phyloP scores from a whole-genome alignment of 1,140 invertebrate species.

The Phymorhynchus buccinoides region DNA sequence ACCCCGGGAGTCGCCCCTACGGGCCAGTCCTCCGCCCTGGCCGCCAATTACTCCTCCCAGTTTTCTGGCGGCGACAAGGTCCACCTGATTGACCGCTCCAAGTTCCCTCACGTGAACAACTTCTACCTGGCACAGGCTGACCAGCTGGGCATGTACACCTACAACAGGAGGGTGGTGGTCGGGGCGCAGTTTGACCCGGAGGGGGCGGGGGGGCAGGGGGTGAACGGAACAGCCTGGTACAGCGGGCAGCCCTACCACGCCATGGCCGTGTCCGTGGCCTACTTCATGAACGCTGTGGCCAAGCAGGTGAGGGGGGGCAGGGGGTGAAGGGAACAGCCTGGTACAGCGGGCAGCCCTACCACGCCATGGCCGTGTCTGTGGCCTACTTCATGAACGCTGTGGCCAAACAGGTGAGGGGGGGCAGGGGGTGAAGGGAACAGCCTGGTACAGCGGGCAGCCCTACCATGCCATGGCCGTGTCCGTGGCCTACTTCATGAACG shows the following conservation, averaged over 20 bases:
- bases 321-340: not conserved
- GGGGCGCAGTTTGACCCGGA: conserved; percentile 52
- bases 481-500: no score
- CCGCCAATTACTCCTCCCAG: conserved; percentile 3
- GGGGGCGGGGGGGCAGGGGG: not conserved
- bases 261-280: conserved; percentile 78
- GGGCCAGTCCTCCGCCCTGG: not conserved
- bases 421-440: no score
- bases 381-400: no score
- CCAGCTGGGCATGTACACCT: conserved; percentile 49
- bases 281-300: conserved; percentile 76
- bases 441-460: no score
- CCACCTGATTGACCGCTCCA: not conserved
- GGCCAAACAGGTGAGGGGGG: no score
- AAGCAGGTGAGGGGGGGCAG: conserved; percentile 55
- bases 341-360: no score
- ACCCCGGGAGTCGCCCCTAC: not conserved
- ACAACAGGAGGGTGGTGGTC: conserved; percentile 53
- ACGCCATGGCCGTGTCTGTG: no score
- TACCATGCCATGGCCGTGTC: no score
- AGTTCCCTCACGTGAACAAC: conserved; percentile 30
- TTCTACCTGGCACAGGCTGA: conserved; percentile 44
- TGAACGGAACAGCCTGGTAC: conserved; percentile 66
- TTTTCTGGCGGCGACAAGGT: not conserved
- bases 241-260: conserved; percentile 80